Evolutionary conservation across 2,888 invertebrate genomes (phyloP).

Genomic region (Cheilosia grossa): DNA sequence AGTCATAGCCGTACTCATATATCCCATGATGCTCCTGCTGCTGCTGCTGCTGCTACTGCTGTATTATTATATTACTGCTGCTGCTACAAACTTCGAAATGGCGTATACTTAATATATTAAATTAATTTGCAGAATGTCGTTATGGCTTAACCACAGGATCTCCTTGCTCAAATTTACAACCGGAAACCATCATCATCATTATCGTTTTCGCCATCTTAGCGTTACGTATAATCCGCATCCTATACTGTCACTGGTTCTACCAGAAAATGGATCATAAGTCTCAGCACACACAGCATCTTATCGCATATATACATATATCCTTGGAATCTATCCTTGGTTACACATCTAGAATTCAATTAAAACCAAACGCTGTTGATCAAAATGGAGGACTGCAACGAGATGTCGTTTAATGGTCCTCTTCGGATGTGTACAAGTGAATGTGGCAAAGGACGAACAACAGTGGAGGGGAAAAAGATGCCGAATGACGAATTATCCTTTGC

Average conservation of each 20-base stretch:
- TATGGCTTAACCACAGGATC: constrained; percentile 67
- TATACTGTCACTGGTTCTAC: constrained; percentile 1
- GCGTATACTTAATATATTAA: constrained; percentile 60
- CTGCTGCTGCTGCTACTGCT: neutral
- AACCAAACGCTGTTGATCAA: constrained; percentile 63
- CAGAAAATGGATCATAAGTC: constrained; percentile 59
- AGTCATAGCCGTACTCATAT: neutral
- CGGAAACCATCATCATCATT: constrained; percentile 67
- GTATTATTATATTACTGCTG: constrained; percentile 13
- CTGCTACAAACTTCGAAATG: constrained; percentile 49
- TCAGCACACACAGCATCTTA: constrained; percentile 28
- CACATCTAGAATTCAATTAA: constrained; percentile 64
- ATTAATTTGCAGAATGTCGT: constrained; percentile 71
- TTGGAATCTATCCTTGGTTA: constrained; percentile 48
- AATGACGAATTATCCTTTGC: constrained; percentile 42
- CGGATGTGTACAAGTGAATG: constrained; percentile 4
- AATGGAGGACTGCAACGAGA: constrained; percentile 47
- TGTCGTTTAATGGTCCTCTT: constrained; percentile 53
- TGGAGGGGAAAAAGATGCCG: neutral
- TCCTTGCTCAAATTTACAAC: constrained; percentile 65
- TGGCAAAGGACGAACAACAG: neutral
- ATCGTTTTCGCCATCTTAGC: constrained; percentile 25
- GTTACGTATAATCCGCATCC: neutral
- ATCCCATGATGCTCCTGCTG: neutral
- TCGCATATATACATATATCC: constrained; percentile 41